phyloP scores from a whole-genome alignment of 2,797 vertebrate genomes.

The Syngnathus rostellatus region DNA sequence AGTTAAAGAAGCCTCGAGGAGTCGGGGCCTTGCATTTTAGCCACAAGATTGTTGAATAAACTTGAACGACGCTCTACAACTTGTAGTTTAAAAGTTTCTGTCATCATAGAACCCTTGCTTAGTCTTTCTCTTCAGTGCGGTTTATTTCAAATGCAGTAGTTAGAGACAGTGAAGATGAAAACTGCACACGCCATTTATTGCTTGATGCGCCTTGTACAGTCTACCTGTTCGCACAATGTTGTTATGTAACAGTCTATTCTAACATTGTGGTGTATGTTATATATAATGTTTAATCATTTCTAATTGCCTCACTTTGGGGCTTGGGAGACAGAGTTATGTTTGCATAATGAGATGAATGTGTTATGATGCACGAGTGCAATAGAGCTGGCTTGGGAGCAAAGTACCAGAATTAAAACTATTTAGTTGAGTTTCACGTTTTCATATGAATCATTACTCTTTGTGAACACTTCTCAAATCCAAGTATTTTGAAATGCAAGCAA shows the following conservation, averaged over 20 bases:
- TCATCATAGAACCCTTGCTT: background rate
- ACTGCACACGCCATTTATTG: background rate
- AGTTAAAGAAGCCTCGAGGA: conserved; percentile 4
- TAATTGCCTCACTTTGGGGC: background rate
- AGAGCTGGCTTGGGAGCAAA: background rate
- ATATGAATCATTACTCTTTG: background rate
- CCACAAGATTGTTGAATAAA: background rate
- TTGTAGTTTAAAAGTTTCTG: no score
- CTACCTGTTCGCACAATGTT: background rate
- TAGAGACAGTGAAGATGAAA: background rate
- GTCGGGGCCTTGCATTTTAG: conserved; percentile 1
- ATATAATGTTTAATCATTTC: background rate
- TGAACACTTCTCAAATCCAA: background rate
- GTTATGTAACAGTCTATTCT: background rate
- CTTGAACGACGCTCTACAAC: background rate
- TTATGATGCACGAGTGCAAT: background rate
- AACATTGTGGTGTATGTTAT: background rate
- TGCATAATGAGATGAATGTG: background rate
- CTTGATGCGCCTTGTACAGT: background rate
- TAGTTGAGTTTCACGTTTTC: background rate
- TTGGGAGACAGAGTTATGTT: background rate
- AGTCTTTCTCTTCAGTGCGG: background rate
- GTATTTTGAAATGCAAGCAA: background rate
- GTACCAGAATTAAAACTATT: background rate
- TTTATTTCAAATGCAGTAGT: background rate